These are phyloP conservation scores for Apotomis turbidana DNA, from an alignment of 2,888 invertebrate species.

Conservation along the genomic window DNA sequence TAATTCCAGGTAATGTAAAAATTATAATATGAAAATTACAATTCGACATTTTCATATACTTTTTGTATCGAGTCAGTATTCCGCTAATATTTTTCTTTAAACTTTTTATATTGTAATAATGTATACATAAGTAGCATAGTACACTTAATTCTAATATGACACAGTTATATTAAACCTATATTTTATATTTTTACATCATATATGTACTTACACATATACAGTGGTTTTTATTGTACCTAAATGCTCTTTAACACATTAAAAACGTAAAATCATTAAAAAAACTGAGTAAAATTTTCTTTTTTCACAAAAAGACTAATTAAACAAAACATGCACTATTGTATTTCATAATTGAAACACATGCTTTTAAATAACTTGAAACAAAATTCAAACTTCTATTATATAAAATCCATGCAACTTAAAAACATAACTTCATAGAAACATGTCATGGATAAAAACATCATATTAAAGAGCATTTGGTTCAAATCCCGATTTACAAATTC, in stretches of 20 bases:
- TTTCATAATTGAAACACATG: slow-evolving; percentile 28
- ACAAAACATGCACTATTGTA: slow-evolving; percentile 32
- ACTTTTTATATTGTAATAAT: slow-evolving; percentile 75
- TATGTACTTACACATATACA: slow-evolving; percentile 82
- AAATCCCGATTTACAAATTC: slow-evolving; percentile 63
- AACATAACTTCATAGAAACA: slow-evolving; percentile 13
- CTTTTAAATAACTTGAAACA: not conserved
- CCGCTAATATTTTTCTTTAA: slow-evolving; percentile 74
- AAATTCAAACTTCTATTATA: slow-evolving; percentile 13
- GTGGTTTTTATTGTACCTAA: slow-evolving; percentile 61
- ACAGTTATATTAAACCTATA: slow-evolving; percentile 80
- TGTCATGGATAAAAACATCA: slow-evolving; percentile 15
- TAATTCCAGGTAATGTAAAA: slow-evolving; percentile 31
- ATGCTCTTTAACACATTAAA: slow-evolving; percentile 49
- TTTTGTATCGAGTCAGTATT: slow-evolving; percentile 67
- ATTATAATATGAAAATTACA: slow-evolving; percentile 32
- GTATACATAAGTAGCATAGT: slow-evolving; percentile 81
- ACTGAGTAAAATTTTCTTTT: slow-evolving; percentile 42
- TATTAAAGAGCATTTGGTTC: slow-evolving; percentile 59
- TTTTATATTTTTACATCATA: slow-evolving; percentile 79
- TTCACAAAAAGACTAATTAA: slow-evolving; percentile 18
- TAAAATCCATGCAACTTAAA: slow-evolving; percentile 19
- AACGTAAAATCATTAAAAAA: slow-evolving; percentile 10
- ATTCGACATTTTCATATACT: slow-evolving; percentile 28
- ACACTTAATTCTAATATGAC: slow-evolving; percentile 82